Percentiles rank a stretch among this genome's conserved stretches.
Conservation (phyloP, 2,797 vertebrate species). For the Sebastes matsubarae region DNA sequence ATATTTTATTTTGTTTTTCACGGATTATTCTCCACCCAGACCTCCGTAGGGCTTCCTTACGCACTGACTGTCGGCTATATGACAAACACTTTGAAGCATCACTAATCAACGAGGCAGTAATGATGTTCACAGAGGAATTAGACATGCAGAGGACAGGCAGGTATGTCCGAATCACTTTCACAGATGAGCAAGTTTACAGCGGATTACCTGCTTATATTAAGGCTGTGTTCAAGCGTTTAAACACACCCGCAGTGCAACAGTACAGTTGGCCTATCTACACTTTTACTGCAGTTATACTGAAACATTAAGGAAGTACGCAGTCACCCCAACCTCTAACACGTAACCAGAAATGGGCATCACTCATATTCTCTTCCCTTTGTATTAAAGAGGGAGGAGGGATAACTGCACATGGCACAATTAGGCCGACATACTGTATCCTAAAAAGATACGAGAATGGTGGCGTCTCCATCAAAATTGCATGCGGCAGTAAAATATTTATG, state of each 20-base stretch:
- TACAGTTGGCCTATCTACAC: too few relatives aligned
- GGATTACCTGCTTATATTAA: background rate
- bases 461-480: constrained; percentile 77
- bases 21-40: background rate
- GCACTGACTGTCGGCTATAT: background rate
- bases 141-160: constrained; percentile 10
- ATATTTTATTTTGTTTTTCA: constrained; percentile 14
- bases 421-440: constrained; percentile 46
- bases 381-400: constrained; percentile 16
- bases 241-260: background rate
- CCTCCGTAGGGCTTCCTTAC: background rate
- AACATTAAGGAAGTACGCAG: background rate
- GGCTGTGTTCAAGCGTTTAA: background rate
- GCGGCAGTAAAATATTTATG: constrained; percentile 77
- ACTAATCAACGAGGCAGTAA: constrained; percentile 7
- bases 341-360: background rate
- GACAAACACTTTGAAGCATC: constrained; percentile 17
- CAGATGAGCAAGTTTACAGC: constrained; percentile 5
- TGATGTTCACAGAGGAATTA: constrained; percentile 19
- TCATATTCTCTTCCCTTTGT: background rate
- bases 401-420: constrained; percentile 60
- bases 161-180: constrained; percentile 24
- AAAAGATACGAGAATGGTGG: constrained; percentile 61
- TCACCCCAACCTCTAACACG: background rate
- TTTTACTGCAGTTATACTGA: background rate